Conservation (phyloP, 2,888 invertebrate species). For the Gandaritis pyraliata region DNA sequence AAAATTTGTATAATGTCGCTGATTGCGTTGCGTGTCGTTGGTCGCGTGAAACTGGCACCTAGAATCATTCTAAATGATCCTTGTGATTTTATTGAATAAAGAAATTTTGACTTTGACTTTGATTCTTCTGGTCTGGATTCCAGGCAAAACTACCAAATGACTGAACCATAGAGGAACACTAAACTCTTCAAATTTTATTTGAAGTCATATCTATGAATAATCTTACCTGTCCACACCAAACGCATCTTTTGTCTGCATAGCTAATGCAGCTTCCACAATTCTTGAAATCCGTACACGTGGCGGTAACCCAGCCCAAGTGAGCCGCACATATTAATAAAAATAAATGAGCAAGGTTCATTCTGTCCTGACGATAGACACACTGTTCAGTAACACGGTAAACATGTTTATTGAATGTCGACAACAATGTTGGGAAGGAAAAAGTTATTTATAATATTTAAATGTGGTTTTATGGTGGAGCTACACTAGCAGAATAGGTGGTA, state of each 20-base stretch:
- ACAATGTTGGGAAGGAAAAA: conserved; percentile 21
- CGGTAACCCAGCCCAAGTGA: conserved; percentile 32
- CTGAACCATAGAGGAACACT: no score
- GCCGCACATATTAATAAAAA: conserved; percentile 23
- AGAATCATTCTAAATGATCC: no score
- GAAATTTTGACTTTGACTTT: no score
- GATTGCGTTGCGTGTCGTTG: no score
- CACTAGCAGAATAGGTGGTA: neutral
- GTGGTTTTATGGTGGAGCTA: neutral
- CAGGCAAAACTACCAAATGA: no score
- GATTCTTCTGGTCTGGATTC: no score
- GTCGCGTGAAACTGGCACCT: no score
- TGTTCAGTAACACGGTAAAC: conserved; percentile 3
- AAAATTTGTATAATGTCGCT: no score
- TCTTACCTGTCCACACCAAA: conserved; percentile 66
- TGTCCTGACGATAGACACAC: conserved; percentile 2
- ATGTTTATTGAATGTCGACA: conserved; percentile 10
- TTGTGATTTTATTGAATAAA: no score
- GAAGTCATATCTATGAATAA: neutral
- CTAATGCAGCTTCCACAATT: conserved; percentile 65
- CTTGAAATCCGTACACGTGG: conserved; percentile 39
- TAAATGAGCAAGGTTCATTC: conserved; percentile 28
- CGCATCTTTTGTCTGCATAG: conserved; percentile 51
- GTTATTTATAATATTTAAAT: conserved; percentile 6
- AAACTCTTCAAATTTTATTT: no score